Evolutionary conservation across 2,113 vertebrate species (phyloP), one percentile per base, ranked within the genome.

Genomic region (Syngnathoides biaculeatus): DNA sequence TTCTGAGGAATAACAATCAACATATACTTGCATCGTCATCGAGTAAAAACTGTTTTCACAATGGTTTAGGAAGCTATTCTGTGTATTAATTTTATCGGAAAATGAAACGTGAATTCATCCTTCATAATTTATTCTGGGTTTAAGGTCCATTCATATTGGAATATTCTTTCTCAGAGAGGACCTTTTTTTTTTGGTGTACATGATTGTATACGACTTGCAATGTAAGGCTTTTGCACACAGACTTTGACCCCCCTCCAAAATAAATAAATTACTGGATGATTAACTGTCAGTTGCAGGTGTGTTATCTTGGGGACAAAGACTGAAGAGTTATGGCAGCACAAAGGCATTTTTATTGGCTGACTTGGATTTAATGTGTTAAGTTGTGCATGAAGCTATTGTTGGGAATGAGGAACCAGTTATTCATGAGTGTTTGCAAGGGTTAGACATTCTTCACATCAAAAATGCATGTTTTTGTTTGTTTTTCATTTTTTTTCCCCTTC

Each of bases 291-390:
- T 15, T 47, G 27, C 30, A 65, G 59, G 42, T 42, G 39, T 78
- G 63, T 81, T 71, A 69, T 72, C 55, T 76, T 9, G 20, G 20
- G 47, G 64, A 67, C 65, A 80, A 73, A 77, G 68, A 61, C 55
- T 68, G 35, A 39, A 38, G 19, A 53, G 47, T 63, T 19, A 38
- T 56, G n/a, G 48, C 19, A 10, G 20, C 20, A 53, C 52, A 19
- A 2, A 20, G 19, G 20, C 24, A 19, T 26, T 67, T 55, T 43
- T 57, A 26, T 78, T 12, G 27, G 47, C 30, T 38, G 11, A 53
- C 40, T 15, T 22, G 6, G 12, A 12, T 60, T 72, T 73, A 78
- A 13, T 77, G 39, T 61, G 22, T 24, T 35, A 12, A 12, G 13
- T 69, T 45, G 24, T 30, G 35, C n/a, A 38, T 15, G 48, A 20